Base-by-base conservation (phyloP, 2,113 vertebrate genomes). In the Toxotes chatareus region DNA sequence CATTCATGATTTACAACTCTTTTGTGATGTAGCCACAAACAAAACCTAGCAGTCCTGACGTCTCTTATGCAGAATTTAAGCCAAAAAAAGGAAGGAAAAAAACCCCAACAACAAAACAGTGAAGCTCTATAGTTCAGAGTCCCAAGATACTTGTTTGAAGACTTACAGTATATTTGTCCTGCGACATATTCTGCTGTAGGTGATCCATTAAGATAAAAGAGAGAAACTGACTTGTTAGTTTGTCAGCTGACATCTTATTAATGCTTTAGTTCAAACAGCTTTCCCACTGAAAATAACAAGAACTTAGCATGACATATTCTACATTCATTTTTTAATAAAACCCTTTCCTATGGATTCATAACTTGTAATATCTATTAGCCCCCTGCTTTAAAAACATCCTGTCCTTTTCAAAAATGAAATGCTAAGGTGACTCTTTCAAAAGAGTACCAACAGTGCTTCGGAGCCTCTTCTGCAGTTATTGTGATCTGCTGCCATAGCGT, bases 1-100 rank as follows among this genome's bases (percentile, higher is more conserved):
- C 91, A 84, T 84, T 88, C 80, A 84, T 92, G 86, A 92, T 92
- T 91, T 91, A 90, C 84, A 87, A 79, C 85, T 80, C 84, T 83
- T 91, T 87, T 88, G 87, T 82, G 66, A 87, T 83, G 69, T 71
- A 67, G 80, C 65, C 81, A 83, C 84, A 80, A 86, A 93, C 75
- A 87, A 82, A 80, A 74, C 60, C 36, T 36, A 61, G 51, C 51
- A n/a, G 62, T 73, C n/a, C 75, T 83, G 68, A 71, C 62, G 36
- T 85, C 71, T 83, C 65, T 76, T 61, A 61, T 76, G 76, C 34
- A 81, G 17, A 82, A 78, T 73, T 23, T 44, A 75, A 57, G 27
- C 19, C 47, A 68, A 51, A 65, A 65, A 63, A 79, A 13, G 46
- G 5, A 34, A 32, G 27, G 4, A 9, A 53, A 47, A 10, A 21